Base-by-base conservation (phyloP, 2,113 vertebrate genomes). In the Rhegmatorhina hoffmannsi region DNA sequence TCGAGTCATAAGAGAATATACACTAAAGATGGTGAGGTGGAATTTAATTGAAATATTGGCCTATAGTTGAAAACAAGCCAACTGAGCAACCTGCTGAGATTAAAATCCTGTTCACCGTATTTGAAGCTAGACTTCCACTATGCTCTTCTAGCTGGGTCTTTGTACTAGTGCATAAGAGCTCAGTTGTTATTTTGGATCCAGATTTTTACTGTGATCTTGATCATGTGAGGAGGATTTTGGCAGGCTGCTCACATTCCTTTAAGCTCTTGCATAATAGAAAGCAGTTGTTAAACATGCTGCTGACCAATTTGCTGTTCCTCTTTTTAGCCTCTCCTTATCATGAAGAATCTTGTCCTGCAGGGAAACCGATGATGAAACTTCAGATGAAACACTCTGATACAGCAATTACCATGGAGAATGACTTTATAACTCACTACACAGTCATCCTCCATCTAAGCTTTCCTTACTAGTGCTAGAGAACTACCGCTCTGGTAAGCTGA, bases 261-360 rank as follows among this genome's bases (percentile, higher is more conserved):
- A 95, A 98, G 98, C 97, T 98, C 98, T 90, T 99, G 98, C 98
- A 98, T 98, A 97, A 99, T 97, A 80, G 98, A 98, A 92, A 98
- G 97, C 50, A 98, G 97, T 86, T 98, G 98, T 82, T 98, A 96
- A 74, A 96, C 98, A 89, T 69, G 95, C 92, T 98, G 98, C 96
- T 98, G 97, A 97, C 98, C 44, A 46, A 66, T 97, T 96, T 90
- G 96, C 70, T 98, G 97, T 59, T 95, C 49, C 90, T 98, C 98
- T 94, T 98, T 98, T 98, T 74, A 98, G 92, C 76, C 85, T 95
- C 86, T 98, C 96, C 92, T 98, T 97, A 80, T 98, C 91, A n/a
- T 72, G 81, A 76, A 98, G 62, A 94, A 98, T 95, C 70, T 98
- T 96, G 63, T 98, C 97, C 98, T 98, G 84, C 53, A 81, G 91